Percentiles rank a stretch among this genome's conserved stretches.
Conservation (phyloP, 2,888 invertebrate species). For the Epinotia demarniana region DNA sequence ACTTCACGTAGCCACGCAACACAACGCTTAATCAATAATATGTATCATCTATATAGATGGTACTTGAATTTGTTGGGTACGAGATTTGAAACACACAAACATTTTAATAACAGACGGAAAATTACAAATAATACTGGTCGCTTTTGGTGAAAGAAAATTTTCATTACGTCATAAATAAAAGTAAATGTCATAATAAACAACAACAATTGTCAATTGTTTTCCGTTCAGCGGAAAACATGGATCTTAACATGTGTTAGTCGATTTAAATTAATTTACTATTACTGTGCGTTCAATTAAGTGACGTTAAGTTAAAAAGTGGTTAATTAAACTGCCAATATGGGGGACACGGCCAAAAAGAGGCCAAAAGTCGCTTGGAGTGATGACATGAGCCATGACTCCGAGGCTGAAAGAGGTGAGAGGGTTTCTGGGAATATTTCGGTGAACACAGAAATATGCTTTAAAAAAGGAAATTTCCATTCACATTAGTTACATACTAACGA, state of each 20-base stretch:
- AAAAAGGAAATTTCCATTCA: neutral
- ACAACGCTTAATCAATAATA: slow-evolving; percentile 27
- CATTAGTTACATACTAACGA: no score
- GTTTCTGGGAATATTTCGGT: neutral
- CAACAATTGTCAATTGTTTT: slow-evolving; percentile 52
- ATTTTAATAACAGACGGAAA: neutral
- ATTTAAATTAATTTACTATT: slow-evolving; percentile 24
- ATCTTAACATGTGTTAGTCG: slow-evolving; percentile 19
- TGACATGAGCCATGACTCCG: slow-evolving; percentile 80
- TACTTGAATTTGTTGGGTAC: neutral
- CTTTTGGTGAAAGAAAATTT: neutral
- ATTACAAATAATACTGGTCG: neutral
- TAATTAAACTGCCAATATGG: slow-evolving; percentile 55
- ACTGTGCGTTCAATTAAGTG: slow-evolving; percentile 32
- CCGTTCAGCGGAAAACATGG: slow-evolving; percentile 49
- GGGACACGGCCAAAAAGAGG: slow-evolving; percentile 53
- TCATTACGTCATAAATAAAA: neutral
- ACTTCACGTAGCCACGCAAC: slow-evolving; percentile 7
- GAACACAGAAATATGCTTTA: neutral
- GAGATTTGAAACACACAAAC: neutral
- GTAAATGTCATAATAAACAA: slow-evolving; percentile 13
- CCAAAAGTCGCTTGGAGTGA: slow-evolving; percentile 79
- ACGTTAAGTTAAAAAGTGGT: slow-evolving; percentile 42
- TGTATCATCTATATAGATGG: neutral
- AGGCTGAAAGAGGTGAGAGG: slow-evolving; percentile 75